phyloP scores from a whole-genome alignment of 2,888 invertebrate genomes.

The Agrochola lychnidis region DNA sequence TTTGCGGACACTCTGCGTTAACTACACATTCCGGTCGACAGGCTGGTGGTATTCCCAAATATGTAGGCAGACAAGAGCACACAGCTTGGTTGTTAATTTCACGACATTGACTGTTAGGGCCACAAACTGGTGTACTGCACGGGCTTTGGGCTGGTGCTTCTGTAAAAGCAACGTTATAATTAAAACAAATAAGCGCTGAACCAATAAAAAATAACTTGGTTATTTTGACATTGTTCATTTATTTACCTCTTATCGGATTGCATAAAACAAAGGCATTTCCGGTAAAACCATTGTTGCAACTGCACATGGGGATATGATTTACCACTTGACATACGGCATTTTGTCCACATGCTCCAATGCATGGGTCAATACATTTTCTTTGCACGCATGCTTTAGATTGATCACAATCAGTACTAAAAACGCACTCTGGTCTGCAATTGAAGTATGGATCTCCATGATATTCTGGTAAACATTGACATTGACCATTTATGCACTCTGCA shows the following conservation, averaged over 20 bases:
- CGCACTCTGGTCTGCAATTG: constrained; percentile 95
- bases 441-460: constrained; percentile 94
- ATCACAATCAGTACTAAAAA: constrained; percentile 94
- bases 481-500: constrained; percentile 92
- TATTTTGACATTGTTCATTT: neutral
- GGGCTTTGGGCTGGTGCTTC: constrained; percentile 85
- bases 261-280: constrained; percentile 90
- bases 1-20: constrained; percentile 93
- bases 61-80: constrained; percentile 93
- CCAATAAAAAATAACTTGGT: neutral
- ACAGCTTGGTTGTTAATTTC: constrained; percentile 92
- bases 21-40: constrained; percentile 94
- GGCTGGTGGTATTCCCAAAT: constrained; percentile 93
- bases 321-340: constrained; percentile 91
- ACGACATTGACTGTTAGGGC: constrained; percentile 93
- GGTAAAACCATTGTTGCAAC: constrained; percentile 91
- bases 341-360: constrained; percentile 93
- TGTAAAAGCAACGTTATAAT: constrained; percentile 61
- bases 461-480: constrained; percentile 93
- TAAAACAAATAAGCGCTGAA: neutral
- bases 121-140: constrained; percentile 94
- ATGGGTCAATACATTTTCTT: constrained; percentile 94
- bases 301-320: constrained; percentile 93
- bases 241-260: constrained; percentile 90
- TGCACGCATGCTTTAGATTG: constrained; percentile 93